Conservation (phyloP, 2,888 invertebrate species). For the Cerceris ruficornis region DNA sequence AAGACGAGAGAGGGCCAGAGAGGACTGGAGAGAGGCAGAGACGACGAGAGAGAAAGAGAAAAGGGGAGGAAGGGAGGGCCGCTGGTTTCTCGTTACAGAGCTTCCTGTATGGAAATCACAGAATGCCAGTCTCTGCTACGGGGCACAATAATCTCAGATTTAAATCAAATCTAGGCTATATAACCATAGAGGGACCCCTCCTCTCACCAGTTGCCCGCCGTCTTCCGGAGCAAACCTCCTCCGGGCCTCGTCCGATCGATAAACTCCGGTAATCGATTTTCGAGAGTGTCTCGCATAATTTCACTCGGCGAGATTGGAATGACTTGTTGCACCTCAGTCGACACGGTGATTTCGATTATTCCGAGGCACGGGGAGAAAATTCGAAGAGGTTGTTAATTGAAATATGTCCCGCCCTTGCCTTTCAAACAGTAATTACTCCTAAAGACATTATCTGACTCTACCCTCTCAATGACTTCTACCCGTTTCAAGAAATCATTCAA, state of each 20-base stretch:
- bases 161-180: constrained; percentile 76
- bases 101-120: constrained; percentile 81
- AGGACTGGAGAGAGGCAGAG: constrained; percentile 30
- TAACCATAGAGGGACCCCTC: constrained; percentile 48
- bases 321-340: constrained; percentile 5
- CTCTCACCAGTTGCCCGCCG: constrained; percentile 29
- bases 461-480: too few species aligned
- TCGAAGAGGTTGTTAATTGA: too few species aligned
- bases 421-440: too few species aligned
- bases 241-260: constrained; percentile 32
- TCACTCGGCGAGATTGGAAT: not conserved
- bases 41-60: constrained; percentile 41
- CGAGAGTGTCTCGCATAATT: constrained; percentile 9
- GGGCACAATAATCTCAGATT: constrained; percentile 74
- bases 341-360: too few species aligned
- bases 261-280: constrained; percentile 49
- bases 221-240: constrained; percentile 56
- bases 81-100: constrained; percentile 79
- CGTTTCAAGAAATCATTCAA: too few species aligned
- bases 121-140: constrained; percentile 52
- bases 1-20: constrained; percentile 36
- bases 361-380: too few species aligned
- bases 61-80: constrained; percentile 48
- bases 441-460: too few species aligned
- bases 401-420: too few species aligned